Evolutionary conservation across 2,797 vertebrate genomes (phyloP).

Genomic region (Clarias pachynema): DNA sequence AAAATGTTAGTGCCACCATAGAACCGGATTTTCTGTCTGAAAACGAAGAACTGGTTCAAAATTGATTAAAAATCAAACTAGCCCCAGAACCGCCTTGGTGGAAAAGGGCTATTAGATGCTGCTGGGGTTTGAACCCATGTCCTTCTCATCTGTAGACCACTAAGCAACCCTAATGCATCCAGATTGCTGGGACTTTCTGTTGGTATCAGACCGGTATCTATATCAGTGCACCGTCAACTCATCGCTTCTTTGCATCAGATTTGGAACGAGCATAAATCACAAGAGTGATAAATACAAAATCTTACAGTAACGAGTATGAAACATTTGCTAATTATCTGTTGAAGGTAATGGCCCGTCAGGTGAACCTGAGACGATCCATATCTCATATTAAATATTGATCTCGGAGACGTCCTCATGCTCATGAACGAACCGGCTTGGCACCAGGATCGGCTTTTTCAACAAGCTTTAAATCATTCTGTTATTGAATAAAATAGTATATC

Average conservation of each 20-base stretch:
- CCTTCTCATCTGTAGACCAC: too few relatives aligned
- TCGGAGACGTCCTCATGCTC: neutral
- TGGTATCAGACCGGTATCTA: neutral
- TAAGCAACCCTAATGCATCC: neutral
- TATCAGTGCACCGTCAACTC: neutral
- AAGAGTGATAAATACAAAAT: neutral
- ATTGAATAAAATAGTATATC: neutral
- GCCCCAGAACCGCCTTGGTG: too few relatives aligned
- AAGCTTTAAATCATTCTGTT: neutral
- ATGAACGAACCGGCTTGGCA: neutral
- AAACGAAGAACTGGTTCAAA: too few relatives aligned
- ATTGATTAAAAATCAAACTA: too few relatives aligned
- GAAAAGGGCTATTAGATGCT: too few relatives aligned
- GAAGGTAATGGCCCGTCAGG: neutral
- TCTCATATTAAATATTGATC: neutral
- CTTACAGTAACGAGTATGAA: neutral
- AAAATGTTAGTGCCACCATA: too few relatives aligned
- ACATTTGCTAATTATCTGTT: neutral
- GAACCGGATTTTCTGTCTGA: too few relatives aligned
- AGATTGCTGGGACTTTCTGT: neutral
- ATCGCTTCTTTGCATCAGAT: neutral
- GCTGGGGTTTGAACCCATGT: too few relatives aligned
- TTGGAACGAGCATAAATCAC: neutral
- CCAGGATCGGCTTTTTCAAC: neutral
- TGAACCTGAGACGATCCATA: neutral